phyloP scores from a whole-genome alignment of 2,797 vertebrate genomes.

The Rousettus madagascariensis region DNA sequence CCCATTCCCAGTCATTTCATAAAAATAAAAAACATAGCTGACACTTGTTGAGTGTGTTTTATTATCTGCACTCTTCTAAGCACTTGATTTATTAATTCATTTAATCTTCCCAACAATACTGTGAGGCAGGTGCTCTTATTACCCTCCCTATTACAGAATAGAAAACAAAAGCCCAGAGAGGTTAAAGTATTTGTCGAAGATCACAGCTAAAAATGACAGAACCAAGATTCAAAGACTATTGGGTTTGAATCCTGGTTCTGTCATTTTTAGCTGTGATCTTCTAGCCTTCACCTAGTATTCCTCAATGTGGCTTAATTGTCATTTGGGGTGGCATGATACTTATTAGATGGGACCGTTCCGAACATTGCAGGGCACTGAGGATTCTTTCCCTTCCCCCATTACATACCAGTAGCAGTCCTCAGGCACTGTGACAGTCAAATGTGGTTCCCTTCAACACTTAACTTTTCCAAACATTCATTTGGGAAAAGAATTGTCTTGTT shows the following conservation, averaged over 20 bases:
- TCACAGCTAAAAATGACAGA: not conserved
- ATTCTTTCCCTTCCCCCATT: not conserved
- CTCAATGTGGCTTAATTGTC: not conserved
- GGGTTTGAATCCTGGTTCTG: too few relatives aligned
- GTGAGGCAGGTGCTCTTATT: not conserved
- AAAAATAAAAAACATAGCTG: not conserved
- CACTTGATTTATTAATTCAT: not conserved
- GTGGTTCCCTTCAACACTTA: not conserved
- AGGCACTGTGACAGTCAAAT: not conserved
- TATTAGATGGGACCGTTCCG: not conserved
- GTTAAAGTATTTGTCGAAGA: not conserved
- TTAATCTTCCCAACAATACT: not conserved
- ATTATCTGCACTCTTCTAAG: not conserved
- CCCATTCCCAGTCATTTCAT: not conserved
- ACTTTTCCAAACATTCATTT: not conserved
- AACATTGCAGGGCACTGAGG: not conserved
- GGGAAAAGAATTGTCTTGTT: not conserved
- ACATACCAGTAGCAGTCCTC: not conserved
- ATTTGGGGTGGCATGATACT: not conserved
- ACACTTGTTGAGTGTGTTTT: not conserved
- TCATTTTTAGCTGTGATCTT: too few relatives aligned
- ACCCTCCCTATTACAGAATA: not conserved
- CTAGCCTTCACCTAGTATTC: not conserved
- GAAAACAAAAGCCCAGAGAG: not conserved
- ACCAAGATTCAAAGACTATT: not conserved